Evolutionary conservation across 2,888 invertebrate genomes (phyloP), one percentile per base, ranked within the genome.

Genomic region (Tenodera sinensis): DNA sequence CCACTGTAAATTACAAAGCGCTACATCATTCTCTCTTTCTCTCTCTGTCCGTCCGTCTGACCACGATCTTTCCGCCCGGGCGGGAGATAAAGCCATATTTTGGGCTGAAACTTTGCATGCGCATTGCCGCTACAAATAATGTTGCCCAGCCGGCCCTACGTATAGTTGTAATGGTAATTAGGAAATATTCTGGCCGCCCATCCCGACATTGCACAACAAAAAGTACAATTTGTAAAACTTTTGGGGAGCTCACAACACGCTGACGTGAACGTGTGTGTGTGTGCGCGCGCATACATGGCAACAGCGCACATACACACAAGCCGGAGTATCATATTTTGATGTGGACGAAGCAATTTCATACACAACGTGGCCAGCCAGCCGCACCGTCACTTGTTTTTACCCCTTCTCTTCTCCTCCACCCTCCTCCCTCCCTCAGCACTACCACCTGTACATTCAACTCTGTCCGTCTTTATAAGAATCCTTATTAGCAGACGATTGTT

Each of bases 81-180:
- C n/a, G 82, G 34, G 81, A 87, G 87, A 87, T 87, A 87, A 87
- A 87, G 87, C 87, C 83, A 87, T 87, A 87, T 87, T 87, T 87
- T 87, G 87, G 54, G 82, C 83, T 87, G 82, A 87, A 87, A 87
- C 87, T 87, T 87, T 87, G 83, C 87, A 82, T 87, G 87, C 87
- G 87, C 87, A 28, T 34, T 87, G 81, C 87, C n/a, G 87, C 87
- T 87, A 87, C 87, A 87, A 87, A 87, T 87, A 87, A 87, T 87
- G 87, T 28, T 54, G 30, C 86, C 71, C 81, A 71, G 86, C 83
- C 54, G 54, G 83, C 87, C 87, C 83, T 83, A 27, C 34, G 82
- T 87, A 87, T 87, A 87, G 87, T 87, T 87, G 87, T 87, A 87
- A 87, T 87, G 87, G 87, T 87, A 87, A 87, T 87, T 87, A 87